Evolutionary conservation across 2,888 invertebrate genomes (phyloP), one percentile per base, ranked within the genome.

Genomic region (Mystacides longicornis): DNA sequence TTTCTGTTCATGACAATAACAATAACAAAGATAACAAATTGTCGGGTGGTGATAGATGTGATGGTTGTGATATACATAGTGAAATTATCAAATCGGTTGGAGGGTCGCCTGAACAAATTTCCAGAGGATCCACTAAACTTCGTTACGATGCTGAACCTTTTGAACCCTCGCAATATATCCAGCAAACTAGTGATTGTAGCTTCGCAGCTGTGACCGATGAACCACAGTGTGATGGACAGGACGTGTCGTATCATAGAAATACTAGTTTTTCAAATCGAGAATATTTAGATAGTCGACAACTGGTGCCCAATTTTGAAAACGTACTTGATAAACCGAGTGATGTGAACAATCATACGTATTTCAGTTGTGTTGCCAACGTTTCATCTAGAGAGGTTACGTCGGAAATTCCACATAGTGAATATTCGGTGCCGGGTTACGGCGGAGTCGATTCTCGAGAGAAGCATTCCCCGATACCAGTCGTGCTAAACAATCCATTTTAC

Each of bases 401-500:
- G 57, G 65, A 65, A 58, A 67, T 69, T 60, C 67, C 49, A 11
- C 50, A 66, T 55, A 69, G 67, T 60, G 67, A 71, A 61, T 66
- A 69, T 60, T 77, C 77, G 54, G 77, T 74, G 68, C 77, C 77
- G 27, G 77, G 77, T 64, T 68, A 77, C 60, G 71, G 74, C 56
- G 72, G 68, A 67, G n/a, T 49, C 14, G 48, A 37, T 14, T 51
- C 46, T 23, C 46, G 27, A 22, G 43, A 22, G n/a, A 31, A 20
- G 20, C 33, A 19, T 19, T 33, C 51, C 2, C 49, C 56, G 48
- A 68, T 72, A 31, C 70, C 76, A 22, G 65, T 76, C 52, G 74
- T 78, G 55, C 68, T 78, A 51, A 77, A 78, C 62, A 78, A 78
- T 63, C 77, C 77, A 11, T 78, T 77, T 66, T 77, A 77, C 62